phyloP scores from a whole-genome alignment of 2,888 invertebrate genomes.

The Eudasyphora cyanicolor region DNA sequence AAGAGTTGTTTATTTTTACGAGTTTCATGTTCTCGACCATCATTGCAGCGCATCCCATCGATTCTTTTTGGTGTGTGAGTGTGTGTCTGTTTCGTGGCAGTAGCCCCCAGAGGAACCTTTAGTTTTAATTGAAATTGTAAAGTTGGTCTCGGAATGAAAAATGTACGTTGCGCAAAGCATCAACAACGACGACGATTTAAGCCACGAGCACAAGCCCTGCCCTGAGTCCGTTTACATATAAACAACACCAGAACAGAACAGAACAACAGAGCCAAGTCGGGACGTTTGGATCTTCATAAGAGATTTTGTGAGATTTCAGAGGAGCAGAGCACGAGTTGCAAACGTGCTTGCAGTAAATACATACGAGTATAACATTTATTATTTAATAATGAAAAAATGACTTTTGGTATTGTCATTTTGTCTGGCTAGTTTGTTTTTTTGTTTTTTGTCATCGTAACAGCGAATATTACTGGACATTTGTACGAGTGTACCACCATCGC shows the following conservation, averaged over 20 bases:
- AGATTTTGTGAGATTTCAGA: neutral
- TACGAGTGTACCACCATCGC: too few species aligned
- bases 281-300: neutral
- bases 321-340: neutral
- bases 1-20: constrained; percentile 33
- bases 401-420: too few species aligned
- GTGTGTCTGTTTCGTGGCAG: constrained; percentile 11
- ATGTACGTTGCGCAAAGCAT: neutral
- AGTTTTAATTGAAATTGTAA: constrained; percentile 42
- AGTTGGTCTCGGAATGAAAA: constrained; percentile 9
- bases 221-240: too few species aligned
- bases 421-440: too few species aligned
- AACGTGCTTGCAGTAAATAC: too few species aligned
- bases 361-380: too few species aligned
- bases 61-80: too few species aligned
- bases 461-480: too few species aligned
- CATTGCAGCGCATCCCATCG: neutral
- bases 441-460: too few species aligned
- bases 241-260: too few species aligned
- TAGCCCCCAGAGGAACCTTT: constrained; percentile 34
- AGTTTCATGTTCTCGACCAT: neutral
- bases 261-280: neutral
- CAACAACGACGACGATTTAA: neutral
- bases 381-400: too few species aligned
- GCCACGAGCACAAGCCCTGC: neutral